phyloP scores from a whole-genome alignment of 2,797 vertebrate species.

The Chrosomus eos region DNA sequence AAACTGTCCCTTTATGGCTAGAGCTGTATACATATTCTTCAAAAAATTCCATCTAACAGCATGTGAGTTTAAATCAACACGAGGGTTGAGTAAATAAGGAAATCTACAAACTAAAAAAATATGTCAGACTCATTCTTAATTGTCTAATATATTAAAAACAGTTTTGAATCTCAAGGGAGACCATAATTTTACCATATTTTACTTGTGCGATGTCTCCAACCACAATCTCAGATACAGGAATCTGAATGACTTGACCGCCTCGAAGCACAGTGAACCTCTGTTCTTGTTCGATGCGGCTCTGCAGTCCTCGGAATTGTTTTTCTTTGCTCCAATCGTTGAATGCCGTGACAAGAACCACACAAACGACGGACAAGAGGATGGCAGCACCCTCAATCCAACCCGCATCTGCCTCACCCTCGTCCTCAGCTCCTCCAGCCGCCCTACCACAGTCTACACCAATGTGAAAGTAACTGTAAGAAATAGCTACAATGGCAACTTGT shows the following conservation, averaged over 20 bases:
- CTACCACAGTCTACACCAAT: slow-evolving; percentile 84
- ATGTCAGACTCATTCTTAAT: not conserved
- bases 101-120: not conserved
- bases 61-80: not conserved
- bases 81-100: not conserved
- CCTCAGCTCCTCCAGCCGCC: slow-evolving; percentile 80
- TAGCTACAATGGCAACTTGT: not conserved
- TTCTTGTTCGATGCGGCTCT: slow-evolving; percentile 96
- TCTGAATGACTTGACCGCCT: slow-evolving; percentile 87
- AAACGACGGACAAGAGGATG: slow-evolving; percentile 94
- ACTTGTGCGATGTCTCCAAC: slow-evolving; percentile 94
- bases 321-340: slow-evolving; percentile 99
- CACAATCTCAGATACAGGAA: slow-evolving; percentile 91
- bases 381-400: slow-evolving; percentile 98
- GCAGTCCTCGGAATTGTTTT: slow-evolving; percentile 96
- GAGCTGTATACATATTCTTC: not conserved
- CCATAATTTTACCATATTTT: slow-evolving; percentile 86
- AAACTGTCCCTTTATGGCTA: not conserved
- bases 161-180: not conserved
- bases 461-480: slow-evolving; percentile 17
- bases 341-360: slow-evolving; percentile 96
- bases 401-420: slow-evolving; percentile 89
- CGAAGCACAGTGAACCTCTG: slow-evolving; percentile 92
- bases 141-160: not conserved
- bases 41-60: not conserved